Conservation (phyloP, 2,888 invertebrate species). For the Mythimna albipuncta region DNA sequence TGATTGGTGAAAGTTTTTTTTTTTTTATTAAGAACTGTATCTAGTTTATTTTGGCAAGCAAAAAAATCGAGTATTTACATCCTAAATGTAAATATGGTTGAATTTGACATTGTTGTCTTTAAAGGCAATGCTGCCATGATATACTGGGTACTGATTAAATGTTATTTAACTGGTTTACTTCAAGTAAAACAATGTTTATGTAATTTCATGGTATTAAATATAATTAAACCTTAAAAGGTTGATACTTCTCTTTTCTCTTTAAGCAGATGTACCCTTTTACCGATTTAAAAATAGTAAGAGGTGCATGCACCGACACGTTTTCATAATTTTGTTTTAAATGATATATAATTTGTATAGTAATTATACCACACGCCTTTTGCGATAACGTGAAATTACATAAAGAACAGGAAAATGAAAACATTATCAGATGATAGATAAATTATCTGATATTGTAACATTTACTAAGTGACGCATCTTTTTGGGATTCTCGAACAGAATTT, state of each 20-base stretch:
- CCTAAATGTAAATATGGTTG: neutral
- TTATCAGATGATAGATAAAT: conserved; percentile 22
- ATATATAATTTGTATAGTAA: neutral
- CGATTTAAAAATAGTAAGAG: neutral
- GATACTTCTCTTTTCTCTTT: too few relatives aligned
- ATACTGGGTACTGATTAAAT: neutral
- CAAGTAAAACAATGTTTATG: neutral
- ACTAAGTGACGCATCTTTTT: conserved; percentile 24
- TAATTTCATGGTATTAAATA: conserved; percentile 19
- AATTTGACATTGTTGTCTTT: neutral
- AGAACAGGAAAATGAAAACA: conserved; percentile 3
- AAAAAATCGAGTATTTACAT: neutral
- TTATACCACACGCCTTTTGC: conserved; percentile 2
- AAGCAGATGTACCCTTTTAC: neutral
- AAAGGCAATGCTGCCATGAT: neutral
- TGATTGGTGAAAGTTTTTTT: neutral
- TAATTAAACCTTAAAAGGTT: neutral
- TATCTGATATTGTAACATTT: conserved; percentile 25
- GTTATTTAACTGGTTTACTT: conserved; percentile 8
- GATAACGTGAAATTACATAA: conserved; percentile 30
- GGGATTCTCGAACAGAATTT: neutral
- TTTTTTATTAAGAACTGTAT: neutral
- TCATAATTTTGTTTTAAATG: too few relatives aligned
- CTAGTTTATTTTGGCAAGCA: conserved; percentile 4
- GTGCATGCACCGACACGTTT: too few relatives aligned